These are phyloP conservation scores for Porites lobata DNA, from an alignment of 92 coral and sea anemone genomes.

Conservation along the genomic window DNA sequence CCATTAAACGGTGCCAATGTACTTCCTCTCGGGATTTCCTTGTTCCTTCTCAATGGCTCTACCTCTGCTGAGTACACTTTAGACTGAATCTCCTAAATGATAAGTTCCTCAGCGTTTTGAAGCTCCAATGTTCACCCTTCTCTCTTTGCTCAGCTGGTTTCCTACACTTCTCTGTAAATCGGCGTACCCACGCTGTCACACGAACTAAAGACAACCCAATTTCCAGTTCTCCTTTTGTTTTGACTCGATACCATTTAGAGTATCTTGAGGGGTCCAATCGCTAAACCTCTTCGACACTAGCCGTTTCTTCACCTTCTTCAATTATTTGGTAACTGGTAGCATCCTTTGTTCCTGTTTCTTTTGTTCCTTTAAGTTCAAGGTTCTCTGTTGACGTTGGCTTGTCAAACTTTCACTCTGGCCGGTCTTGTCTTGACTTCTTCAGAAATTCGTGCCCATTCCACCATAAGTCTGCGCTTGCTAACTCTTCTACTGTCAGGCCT, in stretches of 20 bases:
- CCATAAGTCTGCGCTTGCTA: slow-evolving; percentile 55
- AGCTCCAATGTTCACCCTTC: slow-evolving; percentile 49
- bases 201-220: slow-evolving; percentile 15
- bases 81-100: slow-evolving; percentile 60
- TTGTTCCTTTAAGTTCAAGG: slow-evolving; percentile 18
- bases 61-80: slow-evolving; percentile 61
- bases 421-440: slow-evolving; percentile 22
- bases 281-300: slow-evolving; percentile 22
- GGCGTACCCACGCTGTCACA: slow-evolving; percentile 67
- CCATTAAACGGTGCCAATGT: slow-evolving; percentile 31
- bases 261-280: slow-evolving; percentile 61
- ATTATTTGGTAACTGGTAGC: slow-evolving; percentile 7
- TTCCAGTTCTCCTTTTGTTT: slow-evolving; percentile 55
- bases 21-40: no score
- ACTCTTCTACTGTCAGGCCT: slow-evolving; percentile 51
- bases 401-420: slow-evolving; percentile 53
- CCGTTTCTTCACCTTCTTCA: slow-evolving; percentile 30
- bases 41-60: slow-evolving; percentile 34
- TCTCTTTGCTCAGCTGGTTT: not conserved
- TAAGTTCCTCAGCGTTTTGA: slow-evolving; percentile 48
- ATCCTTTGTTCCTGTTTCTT: slow-evolving; percentile 5
- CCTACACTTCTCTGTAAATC: no score
- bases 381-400: slow-evolving; percentile 22
- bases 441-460: slow-evolving; percentile 72
- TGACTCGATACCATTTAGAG: slow-evolving; percentile 74